Conservation (phyloP, 2,888 invertebrate species). For the Melinaea menophilus region DNA sequence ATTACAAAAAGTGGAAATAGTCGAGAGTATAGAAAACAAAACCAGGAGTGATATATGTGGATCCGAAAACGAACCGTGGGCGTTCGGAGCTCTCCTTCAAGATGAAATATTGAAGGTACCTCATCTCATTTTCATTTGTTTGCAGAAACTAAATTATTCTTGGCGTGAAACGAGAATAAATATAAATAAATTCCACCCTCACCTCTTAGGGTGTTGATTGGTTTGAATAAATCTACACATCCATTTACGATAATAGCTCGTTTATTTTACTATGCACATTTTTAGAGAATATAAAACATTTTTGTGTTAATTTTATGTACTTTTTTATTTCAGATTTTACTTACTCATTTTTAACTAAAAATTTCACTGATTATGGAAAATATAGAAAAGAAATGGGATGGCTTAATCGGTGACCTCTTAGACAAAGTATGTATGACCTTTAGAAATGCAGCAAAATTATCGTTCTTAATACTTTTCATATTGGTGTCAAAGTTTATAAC, state of each 20-base stretch:
- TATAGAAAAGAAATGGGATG: slow-evolving; percentile 63
- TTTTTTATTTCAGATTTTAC: slow-evolving; percentile 50
- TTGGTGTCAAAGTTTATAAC: too few species aligned
- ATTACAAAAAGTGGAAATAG: slow-evolving; percentile 41
- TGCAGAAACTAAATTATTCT: slow-evolving; percentile 1
- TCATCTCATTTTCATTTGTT: background rate
- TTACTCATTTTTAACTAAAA: slow-evolving; percentile 51
- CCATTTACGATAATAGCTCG: background rate
- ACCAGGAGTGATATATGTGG: slow-evolving; percentile 47
- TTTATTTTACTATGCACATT: background rate
- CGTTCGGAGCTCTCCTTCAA: slow-evolving; percentile 54
- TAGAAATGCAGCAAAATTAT: background rate
- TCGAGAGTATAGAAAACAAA: slow-evolving; percentile 29
- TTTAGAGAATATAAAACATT: slow-evolving; percentile 79
- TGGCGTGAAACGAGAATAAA: slow-evolving; percentile 8
- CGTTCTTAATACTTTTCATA: background rate
- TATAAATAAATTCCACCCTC: background rate
- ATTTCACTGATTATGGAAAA: slow-evolving; percentile 48
- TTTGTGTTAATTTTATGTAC: slow-evolving; percentile 68
- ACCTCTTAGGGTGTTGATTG: background rate
- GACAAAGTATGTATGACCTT: slow-evolving; percentile 50
- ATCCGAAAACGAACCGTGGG: slow-evolving; percentile 48
- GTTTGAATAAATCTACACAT: slow-evolving; percentile 1
- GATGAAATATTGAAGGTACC: slow-evolving; percentile 55
- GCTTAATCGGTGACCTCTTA: slow-evolving; percentile 60